Conservation (phyloP, 2,797 vertebrate genomes). For the Xiphophorus birchmanni region DNA sequence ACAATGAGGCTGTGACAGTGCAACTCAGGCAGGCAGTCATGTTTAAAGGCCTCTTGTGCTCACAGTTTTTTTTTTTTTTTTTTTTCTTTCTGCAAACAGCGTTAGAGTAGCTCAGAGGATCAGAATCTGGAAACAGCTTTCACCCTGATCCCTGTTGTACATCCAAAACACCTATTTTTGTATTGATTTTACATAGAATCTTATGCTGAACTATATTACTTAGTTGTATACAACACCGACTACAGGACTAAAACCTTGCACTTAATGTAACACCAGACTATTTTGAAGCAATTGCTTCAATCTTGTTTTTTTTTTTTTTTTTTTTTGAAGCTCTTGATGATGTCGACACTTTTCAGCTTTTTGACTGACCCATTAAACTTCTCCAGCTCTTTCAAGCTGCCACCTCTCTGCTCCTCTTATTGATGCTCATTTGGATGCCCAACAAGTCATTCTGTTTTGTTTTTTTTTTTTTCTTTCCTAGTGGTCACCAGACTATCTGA, state of each 20-base stretch:
- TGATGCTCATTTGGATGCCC: constrained; percentile 10
- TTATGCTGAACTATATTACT: neutral
- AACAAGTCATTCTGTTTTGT: neutral
- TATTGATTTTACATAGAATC: neutral
- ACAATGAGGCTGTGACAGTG: constrained; percentile 66
- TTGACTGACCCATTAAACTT: constrained; percentile 1
- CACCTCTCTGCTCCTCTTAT: neutral
- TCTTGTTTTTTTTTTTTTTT: neutral
- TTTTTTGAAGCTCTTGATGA: constrained; percentile 3
- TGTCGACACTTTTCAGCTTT: neutral
- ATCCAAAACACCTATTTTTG: neutral
- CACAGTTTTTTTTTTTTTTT: constrained; percentile 34
- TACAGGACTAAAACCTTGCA: neutral
- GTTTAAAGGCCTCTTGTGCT: constrained; percentile 60
- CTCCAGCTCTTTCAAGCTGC: constrained; percentile 2
- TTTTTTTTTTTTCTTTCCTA: neutral
- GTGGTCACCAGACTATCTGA: neutral
- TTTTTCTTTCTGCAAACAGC: constrained; percentile 7
- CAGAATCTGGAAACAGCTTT: neutral
- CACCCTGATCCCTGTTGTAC: neutral
- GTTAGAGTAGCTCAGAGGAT: constrained; percentile 29
- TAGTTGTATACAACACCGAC: neutral
- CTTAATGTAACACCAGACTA: neutral
- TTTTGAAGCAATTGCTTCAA: neutral
- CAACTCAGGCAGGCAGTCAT: constrained; percentile 41